phyloP scores from a whole-genome alignment of 2,888 invertebrate species.

The Falcaria lacertinaria region DNA sequence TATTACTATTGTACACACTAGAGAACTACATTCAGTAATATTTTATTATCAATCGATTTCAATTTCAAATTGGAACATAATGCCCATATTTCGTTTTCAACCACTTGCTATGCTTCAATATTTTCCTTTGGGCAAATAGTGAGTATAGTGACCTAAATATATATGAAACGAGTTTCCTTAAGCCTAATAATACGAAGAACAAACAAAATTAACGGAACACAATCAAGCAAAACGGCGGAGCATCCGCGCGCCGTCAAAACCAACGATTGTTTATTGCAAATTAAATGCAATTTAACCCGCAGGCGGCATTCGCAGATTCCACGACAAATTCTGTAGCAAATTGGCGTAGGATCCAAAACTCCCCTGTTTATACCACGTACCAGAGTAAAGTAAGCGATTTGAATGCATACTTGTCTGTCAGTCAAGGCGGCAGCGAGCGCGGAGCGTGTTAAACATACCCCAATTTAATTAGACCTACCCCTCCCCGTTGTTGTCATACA shows the following conservation, averaged over 20 bases:
- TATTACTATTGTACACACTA: no score
- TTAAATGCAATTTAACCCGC: constrained; percentile 77
- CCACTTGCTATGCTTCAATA: background rate
- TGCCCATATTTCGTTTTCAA: no score
- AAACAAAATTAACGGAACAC: background rate
- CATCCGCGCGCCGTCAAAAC: constrained; percentile 36
- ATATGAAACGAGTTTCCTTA: background rate
- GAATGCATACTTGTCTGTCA: constrained; percentile 88
- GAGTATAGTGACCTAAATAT: no score
- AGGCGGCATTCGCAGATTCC: constrained; percentile 73
- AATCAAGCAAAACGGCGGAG: background rate
- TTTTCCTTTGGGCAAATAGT: background rate
- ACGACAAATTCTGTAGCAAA: constrained; percentile 76
- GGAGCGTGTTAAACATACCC: constrained; percentile 54
- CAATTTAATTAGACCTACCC: constrained; percentile 30
- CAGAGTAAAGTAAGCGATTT: constrained; percentile 84
- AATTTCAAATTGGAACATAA: no score
- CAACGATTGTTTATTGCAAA: constrained; percentile 71
- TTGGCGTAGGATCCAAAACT: constrained; percentile 65
- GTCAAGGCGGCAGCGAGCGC: constrained; percentile 75
- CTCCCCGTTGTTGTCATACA: constrained; percentile 23
- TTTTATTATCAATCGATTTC: no score
- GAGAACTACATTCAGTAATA: no score
- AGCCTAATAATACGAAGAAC: background rate
- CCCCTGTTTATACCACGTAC: constrained; percentile 63